Evolutionary conservation across 1,140 invertebrate genomes (phyloP).

Genomic region (Andrena cerasifolii): DNA sequence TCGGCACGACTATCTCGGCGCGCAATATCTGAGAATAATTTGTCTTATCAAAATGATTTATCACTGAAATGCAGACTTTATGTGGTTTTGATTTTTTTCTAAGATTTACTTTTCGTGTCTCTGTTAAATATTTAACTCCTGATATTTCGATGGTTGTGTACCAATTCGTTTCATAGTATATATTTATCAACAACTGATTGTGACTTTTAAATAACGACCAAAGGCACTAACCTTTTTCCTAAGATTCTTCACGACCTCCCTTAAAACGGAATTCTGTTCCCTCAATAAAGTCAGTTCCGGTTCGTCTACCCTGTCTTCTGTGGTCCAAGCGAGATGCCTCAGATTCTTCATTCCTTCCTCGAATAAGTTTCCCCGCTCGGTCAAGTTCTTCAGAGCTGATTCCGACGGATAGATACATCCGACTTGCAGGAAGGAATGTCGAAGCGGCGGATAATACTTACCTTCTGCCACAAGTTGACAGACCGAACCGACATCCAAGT

Average conservation of each 20-base stretch:
- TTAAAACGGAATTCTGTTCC: conserved; percentile 68
- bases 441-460: conserved; percentile 43
- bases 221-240: conserved; percentile 68
- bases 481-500: conserved; percentile 60
- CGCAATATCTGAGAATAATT: too few relatives aligned
- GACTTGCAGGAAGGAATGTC: conserved; percentile 8
- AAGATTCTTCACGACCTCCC: conserved; percentile 68
- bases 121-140: too few relatives aligned
- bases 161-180: too few relatives aligned
- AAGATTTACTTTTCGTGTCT: too few relatives aligned
- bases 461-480: conserved; percentile 66
- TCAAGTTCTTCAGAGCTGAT: conserved; percentile 69
- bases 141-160: too few relatives aligned
- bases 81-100: too few relatives aligned
- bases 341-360: conserved; percentile 67
- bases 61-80: too few relatives aligned
- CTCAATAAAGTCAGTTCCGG: conserved; percentile 56
- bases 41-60: too few relatives aligned
- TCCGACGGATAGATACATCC: conserved; percentile 10
- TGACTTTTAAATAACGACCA: neutral
- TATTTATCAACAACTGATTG: too few relatives aligned
- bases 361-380: conserved; percentile 55
- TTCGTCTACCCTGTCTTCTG: conserved; percentile 52
- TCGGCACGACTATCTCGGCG: too few relatives aligned
- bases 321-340: conserved; percentile 66